Conservation (phyloP, 2,797 vertebrate genomes). For the Protonibea diacanthus region DNA sequence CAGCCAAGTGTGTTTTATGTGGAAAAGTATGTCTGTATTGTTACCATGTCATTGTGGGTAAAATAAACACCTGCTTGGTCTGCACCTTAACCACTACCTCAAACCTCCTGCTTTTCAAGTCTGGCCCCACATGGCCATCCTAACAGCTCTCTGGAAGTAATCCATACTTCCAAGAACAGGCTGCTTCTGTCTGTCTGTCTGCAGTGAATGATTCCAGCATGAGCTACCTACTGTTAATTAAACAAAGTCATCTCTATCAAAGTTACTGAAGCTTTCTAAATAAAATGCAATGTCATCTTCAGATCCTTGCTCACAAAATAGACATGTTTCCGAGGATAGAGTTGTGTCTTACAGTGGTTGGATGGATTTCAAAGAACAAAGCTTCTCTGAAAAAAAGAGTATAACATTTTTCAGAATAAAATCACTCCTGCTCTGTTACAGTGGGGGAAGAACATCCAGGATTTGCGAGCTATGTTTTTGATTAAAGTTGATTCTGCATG, state of each 20-base stretch:
- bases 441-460: background rate
- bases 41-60: too few species aligned
- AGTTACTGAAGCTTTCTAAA: constrained; percentile 19
- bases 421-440: background rate
- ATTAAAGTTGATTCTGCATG: background rate
- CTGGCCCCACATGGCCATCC: too few species aligned
- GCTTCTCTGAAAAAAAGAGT: too few species aligned
- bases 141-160: background rate
- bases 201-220: constrained; percentile 7
- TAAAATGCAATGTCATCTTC: constrained; percentile 9
- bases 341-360: background rate
- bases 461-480: background rate
- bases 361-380: constrained; percentile 12
- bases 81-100: too few species aligned
- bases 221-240: background rate
- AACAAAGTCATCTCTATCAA: constrained; percentile 4
- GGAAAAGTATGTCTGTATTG: too few species aligned
- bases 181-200: constrained; percentile 1
- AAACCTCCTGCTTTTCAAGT: too few species aligned
- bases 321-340: background rate
- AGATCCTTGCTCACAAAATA: constrained; percentile 10
- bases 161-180: background rate
- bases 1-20: too few species aligned
- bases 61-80: too few species aligned
- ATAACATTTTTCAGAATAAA: background rate